These are phyloP conservation scores for Hyphantria cunea DNA, from an alignment of 1,140 invertebrate species.

Conservation along the genomic window DNA sequence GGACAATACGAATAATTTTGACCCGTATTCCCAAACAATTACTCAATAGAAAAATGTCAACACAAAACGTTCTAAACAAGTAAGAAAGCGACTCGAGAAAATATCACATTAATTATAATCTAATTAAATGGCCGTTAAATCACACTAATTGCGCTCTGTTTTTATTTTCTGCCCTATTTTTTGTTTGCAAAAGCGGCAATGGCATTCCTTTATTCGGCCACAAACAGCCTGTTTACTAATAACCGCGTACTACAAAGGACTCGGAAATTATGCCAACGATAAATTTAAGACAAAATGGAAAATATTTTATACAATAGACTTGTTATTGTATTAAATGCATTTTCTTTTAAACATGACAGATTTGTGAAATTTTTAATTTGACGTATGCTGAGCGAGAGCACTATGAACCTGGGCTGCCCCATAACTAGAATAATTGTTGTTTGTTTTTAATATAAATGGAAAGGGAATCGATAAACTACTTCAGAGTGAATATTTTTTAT, in stretches of 20 bases:
- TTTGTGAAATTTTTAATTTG: not conserved
- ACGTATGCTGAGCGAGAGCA: not conserved
- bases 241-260: conserved; percentile 67
- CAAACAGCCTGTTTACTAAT: conserved; percentile 72
- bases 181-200: conserved; percentile 56
- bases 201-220: conserved; percentile 76
- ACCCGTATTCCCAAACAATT: conserved; percentile 12
- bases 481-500: too few relatives aligned
- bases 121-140: conserved; percentile 79
- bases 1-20: too few relatives aligned
- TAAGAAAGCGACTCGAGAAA: conserved; percentile 50
- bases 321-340: conserved; percentile 5
- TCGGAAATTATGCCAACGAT: conserved; percentile 71
- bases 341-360: not conserved
- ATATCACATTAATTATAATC: conserved; percentile 69
- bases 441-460: too few relatives aligned
- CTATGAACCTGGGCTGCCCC: too few relatives aligned
- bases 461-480: too few relatives aligned
- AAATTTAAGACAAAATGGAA: conserved; percentile 51
- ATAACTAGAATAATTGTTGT: too few relatives aligned
- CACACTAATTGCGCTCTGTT: conserved; percentile 77
- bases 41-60: conserved; percentile 18
- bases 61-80: conserved; percentile 36
- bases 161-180: conserved; percentile 74
- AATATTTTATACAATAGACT: conserved; percentile 11